Evolutionary conservation across 2,797 vertebrate species (phyloP).

Genomic region (Pantherophis alleghaniensis): DNA sequence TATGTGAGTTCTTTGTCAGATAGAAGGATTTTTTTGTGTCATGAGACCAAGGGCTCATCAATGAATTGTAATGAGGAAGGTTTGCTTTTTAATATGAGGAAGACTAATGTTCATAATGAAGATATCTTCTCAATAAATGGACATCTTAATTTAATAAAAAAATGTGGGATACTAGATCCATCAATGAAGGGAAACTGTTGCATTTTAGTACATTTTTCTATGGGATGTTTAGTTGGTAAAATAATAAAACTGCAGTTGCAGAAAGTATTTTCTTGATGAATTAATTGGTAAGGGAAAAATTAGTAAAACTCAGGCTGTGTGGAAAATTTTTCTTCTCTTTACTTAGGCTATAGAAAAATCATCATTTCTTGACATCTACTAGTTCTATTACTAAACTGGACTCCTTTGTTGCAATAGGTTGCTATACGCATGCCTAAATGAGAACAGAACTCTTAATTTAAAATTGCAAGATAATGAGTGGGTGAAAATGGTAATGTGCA

Average conservation of each 20-base stretch:
- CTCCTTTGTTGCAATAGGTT: not conserved
- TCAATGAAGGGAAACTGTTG: not conserved
- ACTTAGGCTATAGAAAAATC: not conserved
- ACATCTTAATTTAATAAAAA: not conserved
- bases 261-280: not conserved
- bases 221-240: not conserved
- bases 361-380: not conserved
- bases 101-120: not conserved
- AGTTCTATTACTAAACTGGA: not conserved
- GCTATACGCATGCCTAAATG: not conserved
- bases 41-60: not conserved
- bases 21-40: not conserved
- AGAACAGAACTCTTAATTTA: not conserved
- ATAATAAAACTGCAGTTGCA: not conserved
- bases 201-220: not conserved
- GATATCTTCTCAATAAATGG: not conserved
- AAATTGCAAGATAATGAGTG: not conserved
- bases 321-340: not conserved
- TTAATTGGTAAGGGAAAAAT: not conserved
- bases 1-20: not conserved
- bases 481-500: not conserved
- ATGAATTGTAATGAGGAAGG: not conserved
- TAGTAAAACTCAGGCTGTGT: not conserved
- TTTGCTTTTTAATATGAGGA: not conserved
- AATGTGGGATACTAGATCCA: not conserved